A percentile compares a stretch with the other conserved stretches of the same genome.
Evolutionary conservation across 2,113 vertebrate genomes (phyloP).

Genomic region (Python bivittatus): DNA sequence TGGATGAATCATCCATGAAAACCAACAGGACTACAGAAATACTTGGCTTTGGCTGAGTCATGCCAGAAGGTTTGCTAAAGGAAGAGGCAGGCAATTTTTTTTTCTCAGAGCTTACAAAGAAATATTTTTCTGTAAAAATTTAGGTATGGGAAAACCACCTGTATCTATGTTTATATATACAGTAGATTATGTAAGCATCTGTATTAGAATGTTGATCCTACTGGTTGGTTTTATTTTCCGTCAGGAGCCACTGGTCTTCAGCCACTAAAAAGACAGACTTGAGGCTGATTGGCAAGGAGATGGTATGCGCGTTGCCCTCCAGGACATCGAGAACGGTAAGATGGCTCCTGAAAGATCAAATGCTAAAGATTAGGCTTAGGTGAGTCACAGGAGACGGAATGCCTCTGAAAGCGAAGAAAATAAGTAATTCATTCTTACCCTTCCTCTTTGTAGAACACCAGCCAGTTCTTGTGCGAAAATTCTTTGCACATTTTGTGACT

Average conservation of each 20-base stretch:
- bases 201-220: slow-evolving; percentile 55
- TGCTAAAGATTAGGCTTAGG: slow-evolving; percentile 44
- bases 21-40: neutral
- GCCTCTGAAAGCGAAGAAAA: neutral
- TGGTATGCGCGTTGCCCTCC: slow-evolving; percentile 86
- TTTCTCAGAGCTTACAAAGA: neutral
- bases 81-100: too few relatives aligned
- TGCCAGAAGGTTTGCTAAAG: neutral
- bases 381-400: neutral
- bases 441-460: slow-evolving; percentile 90
- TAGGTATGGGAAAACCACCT: neutral
- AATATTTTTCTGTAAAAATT: neutral
- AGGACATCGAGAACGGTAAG: slow-evolving; percentile 91
- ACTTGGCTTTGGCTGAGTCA: neutral
- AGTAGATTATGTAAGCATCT: neutral
- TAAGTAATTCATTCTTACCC: slow-evolving; percentile 77
- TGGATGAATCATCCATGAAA: too few relatives aligned
- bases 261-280: slow-evolving; percentile 86
- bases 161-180: neutral
- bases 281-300: slow-evolving; percentile 88
- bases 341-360: slow-evolving; percentile 76
- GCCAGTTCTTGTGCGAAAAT: slow-evolving; percentile 97
- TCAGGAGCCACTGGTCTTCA: slow-evolving; percentile 92
- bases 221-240: slow-evolving; percentile 87
- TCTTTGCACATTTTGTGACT: slow-evolving; percentile 90